A percentile compares a stretch with the other conserved stretches of the same genome.
Conservation (phyloP, 1,140 invertebrate species). For the Calephelis nemesis region DNA sequence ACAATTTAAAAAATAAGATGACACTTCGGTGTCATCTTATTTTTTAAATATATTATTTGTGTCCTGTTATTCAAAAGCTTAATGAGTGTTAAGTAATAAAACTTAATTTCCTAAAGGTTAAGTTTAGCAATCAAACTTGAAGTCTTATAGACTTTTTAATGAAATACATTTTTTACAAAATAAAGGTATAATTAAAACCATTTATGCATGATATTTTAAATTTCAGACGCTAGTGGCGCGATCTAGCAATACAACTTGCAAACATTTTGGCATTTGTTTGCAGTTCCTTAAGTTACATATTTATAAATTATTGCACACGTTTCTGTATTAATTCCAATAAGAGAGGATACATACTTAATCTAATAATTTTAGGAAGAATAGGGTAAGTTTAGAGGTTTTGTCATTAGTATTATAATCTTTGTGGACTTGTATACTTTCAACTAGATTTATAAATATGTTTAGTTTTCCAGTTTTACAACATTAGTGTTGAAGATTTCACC, state of each 20-base stretch:
- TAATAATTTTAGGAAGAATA: constrained; percentile 10
- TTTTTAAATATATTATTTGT: no score
- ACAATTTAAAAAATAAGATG: no score
- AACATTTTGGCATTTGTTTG: constrained; percentile 59
- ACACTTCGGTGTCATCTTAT: no score
- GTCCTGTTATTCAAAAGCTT: no score
- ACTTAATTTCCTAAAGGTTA: no score
- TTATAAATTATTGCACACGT: constrained; percentile 53
- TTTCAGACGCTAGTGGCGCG: constrained; percentile 1
- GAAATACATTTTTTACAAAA: no score
- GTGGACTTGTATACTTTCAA: neutral
- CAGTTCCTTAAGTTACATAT: constrained; percentile 37
- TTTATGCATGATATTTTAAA: neutral
- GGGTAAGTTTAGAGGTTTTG: neutral
- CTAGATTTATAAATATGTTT: neutral
- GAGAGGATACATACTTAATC: constrained; percentile 24
- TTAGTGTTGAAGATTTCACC: no score
- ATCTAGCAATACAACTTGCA: constrained; percentile 1
- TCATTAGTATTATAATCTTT: neutral
- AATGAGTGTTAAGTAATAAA: no score
- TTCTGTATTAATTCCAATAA: constrained; percentile 40
- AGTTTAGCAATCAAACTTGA: no score
- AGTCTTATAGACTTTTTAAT: no score
- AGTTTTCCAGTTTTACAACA: neutral
- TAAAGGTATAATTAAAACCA: no score